These are phyloP conservation scores for Sweltsa coloradensis DNA, from an alignment of 1,140 invertebrate species.

Conservation along the genomic window DNA sequence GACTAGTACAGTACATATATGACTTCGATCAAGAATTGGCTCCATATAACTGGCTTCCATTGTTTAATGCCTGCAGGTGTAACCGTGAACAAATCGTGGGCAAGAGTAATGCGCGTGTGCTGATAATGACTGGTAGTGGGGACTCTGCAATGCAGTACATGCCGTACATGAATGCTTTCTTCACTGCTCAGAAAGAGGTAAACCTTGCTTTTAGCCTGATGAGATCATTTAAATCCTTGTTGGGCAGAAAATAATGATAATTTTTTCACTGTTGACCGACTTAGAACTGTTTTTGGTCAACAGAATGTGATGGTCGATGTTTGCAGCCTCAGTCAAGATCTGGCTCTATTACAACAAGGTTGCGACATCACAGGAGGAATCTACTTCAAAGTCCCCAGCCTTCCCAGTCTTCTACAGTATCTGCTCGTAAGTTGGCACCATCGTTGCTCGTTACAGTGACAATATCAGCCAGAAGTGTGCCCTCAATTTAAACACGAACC, in stretches of 20 bases:
- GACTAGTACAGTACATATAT: too few species aligned
- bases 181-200: conserved; percentile 80
- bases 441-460: too few species aligned
- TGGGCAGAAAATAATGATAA: not conserved
- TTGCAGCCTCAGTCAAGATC: conserved; percentile 82
- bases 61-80: conserved; percentile 24
- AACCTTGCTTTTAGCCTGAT: conserved; percentile 9
- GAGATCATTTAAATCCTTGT: not conserved
- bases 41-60: not conserved
- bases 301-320: conserved; percentile 85
- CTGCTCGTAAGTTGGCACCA: conserved; percentile 62
- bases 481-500: too few species aligned
- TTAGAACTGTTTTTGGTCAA: conserved; percentile 20
- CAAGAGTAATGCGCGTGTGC: conserved; percentile 61
- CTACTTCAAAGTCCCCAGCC: conserved; percentile 66
- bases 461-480: too few species aligned
- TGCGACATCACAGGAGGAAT: conserved; percentile 92
- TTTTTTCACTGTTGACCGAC: conserved; percentile 11
- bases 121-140: conserved; percentile 78
- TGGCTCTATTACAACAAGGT: conserved; percentile 85
- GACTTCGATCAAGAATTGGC: not conserved
- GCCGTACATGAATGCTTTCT: conserved; percentile 98
- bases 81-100: conserved; percentile 43
- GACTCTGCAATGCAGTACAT: conserved; percentile 92
- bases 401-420: conserved; percentile 82